Evolutionary conservation across 64 coral and sea anemone species (phyloP), one percentile per base, ranked within the genome.

Genomic region (Porites australiensis): DNA sequence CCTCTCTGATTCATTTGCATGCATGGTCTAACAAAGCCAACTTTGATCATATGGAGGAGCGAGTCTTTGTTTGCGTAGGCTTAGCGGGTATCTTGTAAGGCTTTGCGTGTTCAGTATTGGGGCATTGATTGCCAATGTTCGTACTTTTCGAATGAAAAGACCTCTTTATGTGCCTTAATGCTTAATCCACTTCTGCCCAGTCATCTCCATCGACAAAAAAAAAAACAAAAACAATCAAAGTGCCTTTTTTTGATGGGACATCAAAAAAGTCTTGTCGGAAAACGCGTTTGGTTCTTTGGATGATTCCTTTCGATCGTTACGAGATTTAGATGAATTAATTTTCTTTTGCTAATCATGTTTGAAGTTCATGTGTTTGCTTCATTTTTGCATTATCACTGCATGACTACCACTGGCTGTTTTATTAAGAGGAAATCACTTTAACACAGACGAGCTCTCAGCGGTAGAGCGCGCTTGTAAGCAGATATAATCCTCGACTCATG

Each of bases 21-120:
- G 47, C 48, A 50, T 76, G 9, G 44, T 6, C 73, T 18, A 51
- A 8, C 45, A 76, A 50, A 45, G 45, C 15, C 19, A 84, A 67
- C 19, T 69, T 84, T 84, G 61, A 84, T 84, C 81, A 67, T 16
- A 9, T 23, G 19, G 21, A 50, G 43, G n/a, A 83, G 16, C 58
- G 49, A 65, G 79, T 8, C 22, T 80, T 65, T 82, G 79, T 82
- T 82, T 82, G 37, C 49, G 47, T 61, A 64, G 59, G 27, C 27
- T 63, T 62, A 48, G 22, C 58, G 18, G 63, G 46, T 51, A 83
- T 13, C 62, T n/a, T 51, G 45, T 49, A 15, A 4, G 54, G 16
- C 8, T n/a, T 50, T 84, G 19, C 45, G 63, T 84, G 44, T 51
- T 64, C 13, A 21, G 18, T 45, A 13, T 68, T 84, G 81, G 50